Evolutionary conservation across 1,140 invertebrate genomes (phyloP).

Genomic region (Zaprionus africanus): DNA sequence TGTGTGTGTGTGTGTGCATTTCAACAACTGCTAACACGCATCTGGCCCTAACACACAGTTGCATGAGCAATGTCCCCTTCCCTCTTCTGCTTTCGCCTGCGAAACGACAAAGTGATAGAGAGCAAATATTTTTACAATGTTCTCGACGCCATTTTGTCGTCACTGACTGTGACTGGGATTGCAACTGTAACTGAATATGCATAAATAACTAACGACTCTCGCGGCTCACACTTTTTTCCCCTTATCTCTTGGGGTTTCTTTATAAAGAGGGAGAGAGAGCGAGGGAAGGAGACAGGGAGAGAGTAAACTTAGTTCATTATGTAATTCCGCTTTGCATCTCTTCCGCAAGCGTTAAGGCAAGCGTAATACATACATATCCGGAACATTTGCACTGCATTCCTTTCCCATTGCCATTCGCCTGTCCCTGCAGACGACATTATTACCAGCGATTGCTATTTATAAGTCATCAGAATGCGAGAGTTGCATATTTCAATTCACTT

Average conservation of each 20-base stretch:
- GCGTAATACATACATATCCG: no score
- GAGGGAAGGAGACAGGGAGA: neutral
- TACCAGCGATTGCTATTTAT: conserved; percentile 1
- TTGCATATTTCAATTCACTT: neutral
- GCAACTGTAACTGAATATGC: conserved; percentile 3
- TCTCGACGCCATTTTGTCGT: conserved; percentile 1
- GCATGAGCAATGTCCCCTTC: neutral
- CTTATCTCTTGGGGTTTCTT: neutral
- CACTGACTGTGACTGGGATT: neutral
- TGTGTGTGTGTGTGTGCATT: conserved; percentile 9
- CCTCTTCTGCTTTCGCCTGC: neutral
- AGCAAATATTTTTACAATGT: conserved; percentile 20
- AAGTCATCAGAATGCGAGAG: neutral
- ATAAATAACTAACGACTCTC: neutral
- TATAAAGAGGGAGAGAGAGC: neutral
- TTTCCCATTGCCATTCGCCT: neutral
- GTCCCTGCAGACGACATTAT: neutral
- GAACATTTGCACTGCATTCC: neutral
- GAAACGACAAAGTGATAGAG: conserved; percentile 14
- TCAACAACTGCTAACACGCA: conserved; percentile 24
- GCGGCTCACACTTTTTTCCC: neutral
- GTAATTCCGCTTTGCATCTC: neutral
- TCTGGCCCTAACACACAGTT: neutral
- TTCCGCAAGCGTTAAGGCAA: neutral
- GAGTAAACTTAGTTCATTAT: neutral